Evolutionary conservation across 2,888 invertebrate genomes (phyloP), one percentile per base, ranked within the genome.

Genomic region (Cryptocheilus praepositus): DNA sequence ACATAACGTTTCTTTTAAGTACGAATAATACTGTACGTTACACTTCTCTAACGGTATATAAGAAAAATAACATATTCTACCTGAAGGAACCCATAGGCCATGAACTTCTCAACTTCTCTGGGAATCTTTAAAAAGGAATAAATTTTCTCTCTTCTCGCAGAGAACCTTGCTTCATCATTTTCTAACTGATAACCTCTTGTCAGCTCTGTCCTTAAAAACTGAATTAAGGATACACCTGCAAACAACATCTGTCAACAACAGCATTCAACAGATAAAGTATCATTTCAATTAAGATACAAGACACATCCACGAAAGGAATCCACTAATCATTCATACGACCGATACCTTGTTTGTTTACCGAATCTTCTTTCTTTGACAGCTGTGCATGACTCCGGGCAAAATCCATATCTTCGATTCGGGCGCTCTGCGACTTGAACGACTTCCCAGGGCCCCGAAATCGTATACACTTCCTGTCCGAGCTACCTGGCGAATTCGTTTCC

Each of bases 61-160:
- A 44, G 4, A 28, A 25, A 55, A 22, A 45, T 28, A 15, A 16
- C 21, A 59, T 36, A 3, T 36, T 15, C 21, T 21, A 90, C 90
- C 89, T 96, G 96, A 89, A 98, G 94, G 84, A 97, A 96, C 43
- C 98, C 98, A 90, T 97, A 98, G 0, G 92, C 92, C 94, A 98
- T 95, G 84, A 98, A 98, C 83, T 96, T 95, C 85, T 97, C 97
- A 46, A 96, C 91, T 89, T 98, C 96, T 81, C 94, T 91, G 1
- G 99, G 97, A 86, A 99, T 97, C 90, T 95, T 95, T 91, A 99
- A 95, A 87, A 99, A 99, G 0, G 97, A 97, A 88, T 99, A 99
- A 54, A 99, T 96, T 90, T 98, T 96, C 86, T 98, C 96, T 67
- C 99, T 91, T 75, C 98, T 93, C 2, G 98, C 98, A 22, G 96